Percentiles rank a stretch among this genome's conserved stretches.
phyloP scores from a whole-genome alignment of 2,113 vertebrate genomes.

The Gasterosteus nipponicus region DNA sequence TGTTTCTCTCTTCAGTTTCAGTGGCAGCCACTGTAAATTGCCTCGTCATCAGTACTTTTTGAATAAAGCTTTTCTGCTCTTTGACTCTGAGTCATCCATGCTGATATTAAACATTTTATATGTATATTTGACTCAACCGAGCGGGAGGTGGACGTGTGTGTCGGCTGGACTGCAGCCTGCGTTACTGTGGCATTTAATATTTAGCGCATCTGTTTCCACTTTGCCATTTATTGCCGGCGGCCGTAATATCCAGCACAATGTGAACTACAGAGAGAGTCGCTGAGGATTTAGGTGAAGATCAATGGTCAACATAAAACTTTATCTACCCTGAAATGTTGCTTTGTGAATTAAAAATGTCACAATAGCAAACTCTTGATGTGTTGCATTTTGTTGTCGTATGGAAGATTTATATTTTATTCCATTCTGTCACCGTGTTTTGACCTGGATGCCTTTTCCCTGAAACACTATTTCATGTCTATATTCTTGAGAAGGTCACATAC shows the following conservation, averaged over 20 bases:
- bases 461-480: neutral
- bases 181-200: slow-evolving; percentile 34
- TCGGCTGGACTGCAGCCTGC: neutral
- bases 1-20: slow-evolving; percentile 2
- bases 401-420: neutral
- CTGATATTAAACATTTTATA: neutral
- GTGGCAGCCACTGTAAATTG: neutral
- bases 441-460: neutral
- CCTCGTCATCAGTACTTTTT: neutral
- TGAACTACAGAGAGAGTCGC: neutral
- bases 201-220: slow-evolving; percentile 48
- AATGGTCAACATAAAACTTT: neutral
- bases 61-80: neutral
- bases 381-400: neutral
- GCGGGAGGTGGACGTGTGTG: neutral
- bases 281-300: slow-evolving; percentile 8
- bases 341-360: neutral
- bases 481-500: neutral
- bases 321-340: neutral
- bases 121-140: neutral
- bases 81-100: neutral
- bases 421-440: neutral
- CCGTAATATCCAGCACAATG: slow-evolving; percentile 9
- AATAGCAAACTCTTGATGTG: neutral
- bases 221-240: slow-evolving; percentile 7